Base-by-base conservation (phyloP, 2,888 invertebrate species). In the Andrena bicolor region DNA sequence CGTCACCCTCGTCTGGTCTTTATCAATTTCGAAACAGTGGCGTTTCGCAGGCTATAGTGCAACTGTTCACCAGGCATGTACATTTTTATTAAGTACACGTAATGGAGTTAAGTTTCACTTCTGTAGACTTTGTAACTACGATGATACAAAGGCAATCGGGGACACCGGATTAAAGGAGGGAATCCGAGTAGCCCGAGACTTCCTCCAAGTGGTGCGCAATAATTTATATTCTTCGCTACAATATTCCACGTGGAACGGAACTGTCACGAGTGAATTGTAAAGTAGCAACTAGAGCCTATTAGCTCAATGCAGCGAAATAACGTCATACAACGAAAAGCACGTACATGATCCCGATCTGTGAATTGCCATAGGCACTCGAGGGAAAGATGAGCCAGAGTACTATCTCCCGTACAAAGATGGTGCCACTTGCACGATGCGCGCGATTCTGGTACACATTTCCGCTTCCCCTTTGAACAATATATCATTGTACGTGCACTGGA, bases 391-490 rank as follows among this genome's bases (percentile, higher is more conserved):
- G 8, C 28, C n/a, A 30, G 51, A 75, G 78, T 85, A 73, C 68
- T 13, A 10, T 16, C 10, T 75, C 20, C 30, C 13, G 56, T 26
- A 8, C 77, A 68, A 63, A 86, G 86, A 86, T 86, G 86, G 75
- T 70, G 87, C 87, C 79, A 87, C 72, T 23, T 58, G 78, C 63
- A 69, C 76, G 8, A 49, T 4, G 35, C 60, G 68, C 64, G 61
- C 28, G 16, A 41, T 4, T 20, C 58, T 23, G 32, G 35, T 26
- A 51, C 51, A 35, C 41, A 35, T 64, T 72, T 74, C 64, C 65
- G 20, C 8, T 61, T 65, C 53, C n/a, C 26, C 30, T 16, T 41
- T 13, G 48, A 56, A 65, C 35, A 66, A 69, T 71, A 69, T 28
- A 71, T 79, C 66, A 66, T 56, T 35, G 8, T 48, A 48, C n/a